Conservation (phyloP, 2,888 invertebrate species). For the Liodrosophila aerea region DNA sequence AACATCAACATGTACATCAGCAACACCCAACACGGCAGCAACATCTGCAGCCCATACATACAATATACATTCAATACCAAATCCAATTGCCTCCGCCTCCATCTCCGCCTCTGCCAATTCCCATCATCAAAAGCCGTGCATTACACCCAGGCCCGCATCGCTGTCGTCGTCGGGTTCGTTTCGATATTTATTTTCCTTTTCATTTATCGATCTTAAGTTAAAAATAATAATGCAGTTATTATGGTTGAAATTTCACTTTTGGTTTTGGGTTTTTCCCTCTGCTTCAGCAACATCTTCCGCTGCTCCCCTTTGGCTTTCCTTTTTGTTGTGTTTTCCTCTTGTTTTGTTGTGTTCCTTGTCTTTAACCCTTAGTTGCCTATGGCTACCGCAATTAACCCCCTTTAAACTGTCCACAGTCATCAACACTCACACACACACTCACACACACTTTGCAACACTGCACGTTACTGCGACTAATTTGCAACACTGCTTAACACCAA, state of each 20-base stretch:
- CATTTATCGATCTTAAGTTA: conserved; percentile 11
- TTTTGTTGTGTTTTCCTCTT: conserved; percentile 8
- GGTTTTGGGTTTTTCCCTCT: conserved; percentile 4
- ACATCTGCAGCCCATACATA: conserved; percentile 58
- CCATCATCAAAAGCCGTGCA: conserved; percentile 79
- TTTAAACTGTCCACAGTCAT: conserved; percentile 7
- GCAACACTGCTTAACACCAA: conserved; percentile 45
- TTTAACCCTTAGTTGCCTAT: too few species aligned
- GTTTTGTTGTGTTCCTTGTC: conserved; percentile 10
- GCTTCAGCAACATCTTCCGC: conserved; percentile 1
- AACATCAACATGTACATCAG: conserved; percentile 20
- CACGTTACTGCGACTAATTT: conserved; percentile 59
- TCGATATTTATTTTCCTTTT: conserved; percentile 54
- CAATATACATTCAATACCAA: conserved; percentile 49
- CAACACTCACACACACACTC: conserved; percentile 20
- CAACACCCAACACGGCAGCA: conserved; percentile 27
- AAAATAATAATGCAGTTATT: not conserved
- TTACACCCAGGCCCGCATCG: conserved; percentile 83
- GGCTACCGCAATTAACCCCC: too few species aligned
- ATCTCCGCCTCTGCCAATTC: too few species aligned
- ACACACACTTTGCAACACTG: conserved; percentile 21
- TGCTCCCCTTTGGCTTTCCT: conserved; percentile 8
- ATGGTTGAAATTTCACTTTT: not conserved
- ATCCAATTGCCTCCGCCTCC: conserved; percentile 47
- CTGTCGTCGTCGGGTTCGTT: conserved; percentile 80